Evolutionary conservation across 92 coral and sea anemone species (phyloP).

Genomic region (Meandrina meandrites): DNA sequence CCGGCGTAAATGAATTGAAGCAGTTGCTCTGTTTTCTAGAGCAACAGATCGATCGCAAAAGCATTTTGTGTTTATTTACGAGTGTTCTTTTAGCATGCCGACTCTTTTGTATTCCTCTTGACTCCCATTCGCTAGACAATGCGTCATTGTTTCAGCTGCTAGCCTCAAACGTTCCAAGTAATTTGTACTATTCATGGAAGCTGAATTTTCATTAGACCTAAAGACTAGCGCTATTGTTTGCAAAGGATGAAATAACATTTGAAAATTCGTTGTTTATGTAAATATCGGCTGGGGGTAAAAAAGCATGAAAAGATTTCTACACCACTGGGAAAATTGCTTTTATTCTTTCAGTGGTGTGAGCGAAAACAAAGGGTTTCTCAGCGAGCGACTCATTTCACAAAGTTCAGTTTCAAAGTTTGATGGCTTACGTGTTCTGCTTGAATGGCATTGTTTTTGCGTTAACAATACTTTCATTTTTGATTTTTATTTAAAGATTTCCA

Average conservation of each 20-base stretch:
- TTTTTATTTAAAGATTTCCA: conserved; percentile 1
- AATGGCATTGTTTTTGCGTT: neutral
- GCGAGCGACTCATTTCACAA: conserved; percentile 19
- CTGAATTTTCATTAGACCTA: conserved; percentile 82
- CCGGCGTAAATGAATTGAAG: neutral
- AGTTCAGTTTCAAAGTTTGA: neutral
- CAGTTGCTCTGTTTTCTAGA: conserved; percentile 9
- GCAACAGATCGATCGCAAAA: conserved; percentile 18
- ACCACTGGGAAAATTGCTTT: conserved; percentile 41
- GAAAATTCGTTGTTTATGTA: conserved; percentile 69
- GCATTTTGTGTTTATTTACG: conserved; percentile 36
- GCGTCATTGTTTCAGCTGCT: conserved; percentile 70
- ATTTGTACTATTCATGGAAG: conserved; percentile 78
- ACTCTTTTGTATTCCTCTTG: conserved; percentile 47
- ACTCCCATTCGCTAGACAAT: conserved; percentile 42
- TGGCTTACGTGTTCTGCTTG: neutral
- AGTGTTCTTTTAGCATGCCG: conserved; percentile 70
- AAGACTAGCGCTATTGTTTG: conserved; percentile 58
- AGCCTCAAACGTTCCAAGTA: conserved; percentile 70
- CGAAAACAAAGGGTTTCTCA: conserved; percentile 21
- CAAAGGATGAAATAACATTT: conserved; percentile 66
- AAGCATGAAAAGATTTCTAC: conserved; percentile 42
- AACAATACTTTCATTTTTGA: conserved; percentile 5
- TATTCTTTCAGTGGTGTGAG: conserved; percentile 6
- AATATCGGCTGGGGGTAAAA: conserved; percentile 54